Percentiles rank a stretch among this genome's conserved stretches.
Conservation (phyloP, 2,888 invertebrate species). For the Nycteola revayana region DNA sequence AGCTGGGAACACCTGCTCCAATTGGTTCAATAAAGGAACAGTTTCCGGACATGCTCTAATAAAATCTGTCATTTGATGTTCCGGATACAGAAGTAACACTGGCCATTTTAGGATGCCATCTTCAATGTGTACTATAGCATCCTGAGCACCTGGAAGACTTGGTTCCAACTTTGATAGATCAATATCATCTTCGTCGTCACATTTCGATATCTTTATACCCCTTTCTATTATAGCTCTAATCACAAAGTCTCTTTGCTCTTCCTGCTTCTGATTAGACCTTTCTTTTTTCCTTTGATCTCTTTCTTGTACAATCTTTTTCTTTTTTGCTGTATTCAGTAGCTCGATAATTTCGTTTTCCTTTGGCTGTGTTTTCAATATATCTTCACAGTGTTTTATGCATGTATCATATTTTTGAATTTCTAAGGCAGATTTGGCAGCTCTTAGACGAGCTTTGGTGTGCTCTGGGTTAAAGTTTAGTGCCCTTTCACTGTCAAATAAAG, state of each 20-base stretch:
- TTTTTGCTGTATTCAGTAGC: slow-evolving; percentile 64
- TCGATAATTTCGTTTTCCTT: slow-evolving; percentile 74
- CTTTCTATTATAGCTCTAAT: slow-evolving; percentile 68
- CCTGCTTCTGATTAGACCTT: slow-evolving; percentile 58
- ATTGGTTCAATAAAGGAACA: slow-evolving; percentile 72
- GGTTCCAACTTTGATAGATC: slow-evolving; percentile 83
- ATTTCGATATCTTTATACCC: slow-evolving; percentile 79
- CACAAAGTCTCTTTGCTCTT: slow-evolving; percentile 61
- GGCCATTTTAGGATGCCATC: slow-evolving; percentile 90
- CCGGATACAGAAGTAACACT: slow-evolving; percentile 93
- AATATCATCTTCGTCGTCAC: slow-evolving; percentile 67
- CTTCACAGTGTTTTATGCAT: slow-evolving; percentile 87
- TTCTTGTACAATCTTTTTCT: slow-evolving; percentile 71
- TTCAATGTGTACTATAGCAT: slow-evolving; percentile 84
- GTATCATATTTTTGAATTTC: slow-evolving; percentile 86
- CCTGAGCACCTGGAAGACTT: slow-evolving; percentile 84
- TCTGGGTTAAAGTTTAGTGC: slow-evolving; percentile 89
- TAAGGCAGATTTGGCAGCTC: slow-evolving; percentile 89
- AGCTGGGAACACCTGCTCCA: slow-evolving; percentile 85
- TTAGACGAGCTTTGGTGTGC: slow-evolving; percentile 88
- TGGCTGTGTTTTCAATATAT: slow-evolving; percentile 81
- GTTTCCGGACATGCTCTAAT: slow-evolving; percentile 91
- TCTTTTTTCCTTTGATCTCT: slow-evolving; percentile 81
- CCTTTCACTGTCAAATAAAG: slow-evolving; percentile 89
- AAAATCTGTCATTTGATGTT: slow-evolving; percentile 93